Base-by-base conservation (phyloP, 2,888 invertebrate genomes). In the Congeria kusceri region DNA sequence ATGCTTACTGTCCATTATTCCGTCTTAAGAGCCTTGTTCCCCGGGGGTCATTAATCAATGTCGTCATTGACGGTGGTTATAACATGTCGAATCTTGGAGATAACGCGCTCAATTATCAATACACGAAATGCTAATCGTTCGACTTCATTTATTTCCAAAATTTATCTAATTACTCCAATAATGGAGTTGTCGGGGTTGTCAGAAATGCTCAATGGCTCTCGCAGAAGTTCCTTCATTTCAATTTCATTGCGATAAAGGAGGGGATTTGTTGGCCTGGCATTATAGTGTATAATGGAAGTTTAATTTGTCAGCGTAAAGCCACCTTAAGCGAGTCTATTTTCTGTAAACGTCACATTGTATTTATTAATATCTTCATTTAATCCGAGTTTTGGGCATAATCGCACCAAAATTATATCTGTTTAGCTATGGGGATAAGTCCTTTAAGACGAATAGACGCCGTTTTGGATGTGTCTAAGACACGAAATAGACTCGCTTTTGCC, bases 241-340 rank as follows among this genome's bases (percentile, higher is more conserved):
- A 72, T 47, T 64, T 57, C 64, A 57, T 32, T 47, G 49, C 13
- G 47, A 72, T 72, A 64, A 72, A 72, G 71, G 46, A 57, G 53
- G 44, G 53, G 11, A 78, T 78, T 78, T 78, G 57, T 29, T 20
- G 39, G 29, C 49, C 59, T 32, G 13, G 47, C 32, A 67, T 77
- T 76, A 77, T 71, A 77, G 63, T 77, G 25, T 56, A 57, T 81
- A 81, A 81, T 81, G 77, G 46, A 63, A 56, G 62, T 77, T 81
- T 81, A 81, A 77, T 81, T 81, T 77, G 81, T 77, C 77, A 81
- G 56, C 57, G 39, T 72, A 68, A 77, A 75, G 58, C 77, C 64
- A 64, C 65, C 61, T 58, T 64, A 77, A 76, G 76, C 72, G 72
- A 80, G 61, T 61, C 71, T 46, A 57, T 68, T 64, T 63, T 57